Percentiles rank a stretch among this genome's conserved stretches.
Evolutionary conservation across 1,140 invertebrate species (phyloP).

Genomic region (Homarus americanus): DNA sequence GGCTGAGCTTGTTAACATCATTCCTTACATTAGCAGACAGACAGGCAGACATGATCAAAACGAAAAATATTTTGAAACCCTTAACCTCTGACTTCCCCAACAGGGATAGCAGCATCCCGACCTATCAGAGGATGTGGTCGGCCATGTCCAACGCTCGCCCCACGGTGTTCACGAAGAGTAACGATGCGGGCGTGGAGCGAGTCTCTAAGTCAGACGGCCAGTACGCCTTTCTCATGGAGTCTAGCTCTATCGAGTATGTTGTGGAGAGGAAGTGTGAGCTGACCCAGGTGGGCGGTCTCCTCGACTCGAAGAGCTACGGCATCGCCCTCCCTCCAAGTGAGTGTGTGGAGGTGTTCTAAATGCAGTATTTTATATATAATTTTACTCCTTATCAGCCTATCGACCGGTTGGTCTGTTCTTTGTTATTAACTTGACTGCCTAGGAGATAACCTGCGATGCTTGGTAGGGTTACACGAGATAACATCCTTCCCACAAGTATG

Average conservation of each 20-base stretch:
- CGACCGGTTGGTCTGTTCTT: too few relatives aligned
- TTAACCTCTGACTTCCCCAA: slow-evolving; percentile 76
- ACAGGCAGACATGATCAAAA: too few relatives aligned
- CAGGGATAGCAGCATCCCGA: slow-evolving; percentile 94
- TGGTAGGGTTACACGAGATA: too few relatives aligned
- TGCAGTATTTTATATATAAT: too few relatives aligned
- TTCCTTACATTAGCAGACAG: too few relatives aligned
- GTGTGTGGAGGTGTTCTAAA: too few relatives aligned
- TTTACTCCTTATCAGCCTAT: too few relatives aligned
- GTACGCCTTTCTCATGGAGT: slow-evolving; percentile 96
- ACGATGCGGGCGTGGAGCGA: slow-evolving; percentile 90
- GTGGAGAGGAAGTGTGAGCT: slow-evolving; percentile 79
- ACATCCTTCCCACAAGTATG: too few relatives aligned
- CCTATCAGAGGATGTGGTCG: slow-evolving; percentile 82
- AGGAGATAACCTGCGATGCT: too few relatives aligned
- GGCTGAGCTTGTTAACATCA: too few relatives aligned
- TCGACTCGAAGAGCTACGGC: slow-evolving; percentile 89
- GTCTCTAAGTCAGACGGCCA: slow-evolving; percentile 90
- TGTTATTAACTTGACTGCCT: too few relatives aligned
- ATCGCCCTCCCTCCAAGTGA: slow-evolving; percentile 82
- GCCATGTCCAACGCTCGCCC: slow-evolving; percentile 79
- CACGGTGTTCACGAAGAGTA: slow-evolving; percentile 82
- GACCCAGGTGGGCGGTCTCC: slow-evolving; percentile 77
- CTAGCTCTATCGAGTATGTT: slow-evolving; percentile 94
- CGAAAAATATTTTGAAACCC: too few relatives aligned